Conservation (phyloP, 1,140 invertebrate species). For the Pseudomyrmex cubaensis region DNA sequence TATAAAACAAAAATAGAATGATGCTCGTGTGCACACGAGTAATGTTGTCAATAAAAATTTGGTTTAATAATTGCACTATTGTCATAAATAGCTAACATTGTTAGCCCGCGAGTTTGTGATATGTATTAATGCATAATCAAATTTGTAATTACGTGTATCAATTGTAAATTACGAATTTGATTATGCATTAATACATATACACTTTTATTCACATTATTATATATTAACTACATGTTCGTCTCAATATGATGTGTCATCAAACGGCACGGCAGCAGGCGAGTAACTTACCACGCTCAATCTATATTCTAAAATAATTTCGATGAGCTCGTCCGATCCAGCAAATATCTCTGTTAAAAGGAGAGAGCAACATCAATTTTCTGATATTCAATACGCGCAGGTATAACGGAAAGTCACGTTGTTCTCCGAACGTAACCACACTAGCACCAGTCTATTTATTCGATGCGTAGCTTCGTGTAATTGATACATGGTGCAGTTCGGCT, state of each 20-base stretch:
- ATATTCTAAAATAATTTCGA: conserved; percentile 62
- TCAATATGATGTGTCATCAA: conserved; percentile 13
- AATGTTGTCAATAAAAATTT: no score
- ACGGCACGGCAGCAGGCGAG: conserved; percentile 6
- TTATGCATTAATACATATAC: no score
- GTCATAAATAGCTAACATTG: conserved; percentile 15
- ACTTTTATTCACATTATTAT: conserved; percentile 6
- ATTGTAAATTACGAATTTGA: no score
- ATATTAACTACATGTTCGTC: neutral
- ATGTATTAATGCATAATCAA: conserved; percentile 45
- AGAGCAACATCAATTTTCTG: conserved; percentile 22
- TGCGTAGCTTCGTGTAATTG: conserved; percentile 62
- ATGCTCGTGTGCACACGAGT: no score
- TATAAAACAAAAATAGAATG: no score
- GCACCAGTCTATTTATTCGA: conserved; percentile 59
- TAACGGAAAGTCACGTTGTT: conserved; percentile 54
- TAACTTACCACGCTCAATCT: conserved; percentile 66
- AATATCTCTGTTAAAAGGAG: conserved; percentile 62
- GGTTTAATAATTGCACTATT: neutral
- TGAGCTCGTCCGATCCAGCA: conserved; percentile 47
- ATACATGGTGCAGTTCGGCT: conserved; percentile 56
- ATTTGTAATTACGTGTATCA: no score
- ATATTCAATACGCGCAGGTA: conserved; percentile 26
- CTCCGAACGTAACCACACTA: conserved; percentile 12
- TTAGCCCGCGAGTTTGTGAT: neutral